These are phyloP conservation scores for Ectemnius continuus DNA, from an alignment of 2,888 invertebrate genomes.

Conservation along the genomic window DNA sequence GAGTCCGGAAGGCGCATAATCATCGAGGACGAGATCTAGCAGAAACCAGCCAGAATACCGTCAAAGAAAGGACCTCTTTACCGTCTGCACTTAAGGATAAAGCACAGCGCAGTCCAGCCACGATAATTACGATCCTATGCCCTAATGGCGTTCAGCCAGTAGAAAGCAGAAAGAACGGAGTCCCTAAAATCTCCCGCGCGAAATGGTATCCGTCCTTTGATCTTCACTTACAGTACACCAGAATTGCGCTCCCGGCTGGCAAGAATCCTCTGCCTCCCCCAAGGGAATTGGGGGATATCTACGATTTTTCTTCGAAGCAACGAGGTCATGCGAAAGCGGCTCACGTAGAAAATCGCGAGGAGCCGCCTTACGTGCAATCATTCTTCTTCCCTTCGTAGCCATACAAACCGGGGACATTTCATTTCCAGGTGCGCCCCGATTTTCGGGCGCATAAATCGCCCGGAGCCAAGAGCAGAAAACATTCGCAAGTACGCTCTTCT, in stretches of 20 bases:
- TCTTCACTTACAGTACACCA: conserved; percentile 16
- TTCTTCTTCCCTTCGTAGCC: conserved; percentile 34
- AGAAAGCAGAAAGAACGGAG: background rate
- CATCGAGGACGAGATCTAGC: background rate
- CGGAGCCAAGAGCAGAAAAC: conserved; percentile 64
- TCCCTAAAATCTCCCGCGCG: background rate
- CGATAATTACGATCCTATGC: background rate
- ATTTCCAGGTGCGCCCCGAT: conserved; percentile 67
- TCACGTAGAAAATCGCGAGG: conserved; percentile 56
- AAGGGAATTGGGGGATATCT: conserved; percentile 31
- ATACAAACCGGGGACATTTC: conserved; percentile 59
- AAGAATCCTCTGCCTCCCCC: conserved; percentile 1
- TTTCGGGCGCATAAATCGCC: conserved; percentile 70
- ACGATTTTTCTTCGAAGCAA: conserved; percentile 59
- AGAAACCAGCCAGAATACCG: background rate
- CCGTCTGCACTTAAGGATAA: background rate
- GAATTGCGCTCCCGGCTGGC: conserved; percentile 6
- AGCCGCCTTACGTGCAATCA: conserved; percentile 30
- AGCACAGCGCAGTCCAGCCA: background rate
- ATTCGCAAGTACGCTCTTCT: conserved; percentile 43
- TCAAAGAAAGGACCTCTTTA: no score
- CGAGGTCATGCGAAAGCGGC: conserved; percentile 64
- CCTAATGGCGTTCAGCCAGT: background rate
- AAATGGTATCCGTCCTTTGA: conserved; percentile 21
- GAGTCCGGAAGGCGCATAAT: background rate